Conservation (phyloP, 64 coral and sea anemone genomes). For the Pocillopora verrucosa region DNA sequence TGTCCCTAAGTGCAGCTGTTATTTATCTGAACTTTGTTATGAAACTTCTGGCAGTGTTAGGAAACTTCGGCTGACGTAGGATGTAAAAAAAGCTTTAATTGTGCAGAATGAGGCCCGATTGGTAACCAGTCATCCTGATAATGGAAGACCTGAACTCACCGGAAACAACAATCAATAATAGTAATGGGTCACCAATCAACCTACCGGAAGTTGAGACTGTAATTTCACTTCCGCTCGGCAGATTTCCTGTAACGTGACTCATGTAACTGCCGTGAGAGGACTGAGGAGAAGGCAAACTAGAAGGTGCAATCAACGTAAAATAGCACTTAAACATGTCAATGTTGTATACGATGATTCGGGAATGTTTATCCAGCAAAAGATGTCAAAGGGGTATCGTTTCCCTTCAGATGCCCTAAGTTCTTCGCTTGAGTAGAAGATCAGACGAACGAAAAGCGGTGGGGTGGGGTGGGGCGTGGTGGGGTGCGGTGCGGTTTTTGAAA, state of each 20-base stretch:
- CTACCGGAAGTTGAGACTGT: not conserved
- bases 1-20: slow-evolving; percentile 11
- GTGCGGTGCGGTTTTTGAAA: too few relatives aligned
- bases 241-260: not conserved
- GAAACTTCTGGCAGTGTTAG: not conserved
- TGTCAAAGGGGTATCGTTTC: too few relatives aligned
- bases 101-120: not conserved
- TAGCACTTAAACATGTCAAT: too few relatives aligned
- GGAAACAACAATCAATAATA: not conserved
- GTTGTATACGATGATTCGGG: too few relatives aligned
- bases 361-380: too few relatives aligned
- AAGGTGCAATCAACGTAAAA: too few relatives aligned
- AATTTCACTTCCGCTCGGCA: not conserved
- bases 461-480: too few relatives aligned
- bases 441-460: too few relatives aligned
- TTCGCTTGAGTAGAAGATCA: too few relatives aligned
- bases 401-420: too few relatives aligned
- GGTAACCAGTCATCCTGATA: not conserved
- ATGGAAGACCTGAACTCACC: not conserved
- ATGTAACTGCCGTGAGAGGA: too few relatives aligned
- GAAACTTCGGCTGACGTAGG: not conserved
- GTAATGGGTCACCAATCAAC: not conserved
- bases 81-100: not conserved
- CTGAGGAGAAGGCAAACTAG: too few relatives aligned
- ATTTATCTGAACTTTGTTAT: not conserved